Base-by-base conservation (phyloP, 2,888 invertebrate genomes). In the Microchrysa polita region DNA sequence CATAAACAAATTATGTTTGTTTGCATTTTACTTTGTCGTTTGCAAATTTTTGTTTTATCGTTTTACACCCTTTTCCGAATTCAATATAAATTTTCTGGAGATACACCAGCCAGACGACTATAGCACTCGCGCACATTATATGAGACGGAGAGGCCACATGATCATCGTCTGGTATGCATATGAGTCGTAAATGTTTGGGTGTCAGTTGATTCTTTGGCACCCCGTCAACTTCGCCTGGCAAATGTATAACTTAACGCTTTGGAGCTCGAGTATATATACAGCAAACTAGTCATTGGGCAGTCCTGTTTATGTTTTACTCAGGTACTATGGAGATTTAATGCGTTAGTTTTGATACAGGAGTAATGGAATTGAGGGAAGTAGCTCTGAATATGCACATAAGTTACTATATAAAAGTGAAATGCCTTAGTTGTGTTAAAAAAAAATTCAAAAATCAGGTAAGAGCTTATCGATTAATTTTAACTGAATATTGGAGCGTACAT, bases 1-100 rank as follows among this genome's bases (percentile, higher is more conserved):
- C 67, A 74, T 74, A 74, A 74, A 73, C 73, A 73, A 75, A 73
- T 75, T 75, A 73, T 72, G 73, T 72, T 75, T 73, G 69, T 57
- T 65, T 65, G 71, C 67, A 67, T 67, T 44, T 48, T 67, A 67
- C 52, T 53, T 52, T 53, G 67, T 67, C 67, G 53, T 67, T 67
- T 67, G 23, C 20, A 14, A 20, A 22, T 65, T 65, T 40, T 10
- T 34, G 34, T 63, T 63, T 23, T 63, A 40, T 40, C 22, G 14
- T 42, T 63, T 59, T 34, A 5, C 7, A 34, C 27, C 27, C 27
- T 7, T 34, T 34, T 34, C 27, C 27, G 27, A 34, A 34, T 2
- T 34, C 27, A 2, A 34, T 34, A 34, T 34, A 34, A 34, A 34
- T 34, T 34, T 34, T 34, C 27, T 34, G 27, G 27, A 34, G 27